Base-by-base conservation (phyloP, 1,140 invertebrate species). In the Drosophila funebris region DNA sequence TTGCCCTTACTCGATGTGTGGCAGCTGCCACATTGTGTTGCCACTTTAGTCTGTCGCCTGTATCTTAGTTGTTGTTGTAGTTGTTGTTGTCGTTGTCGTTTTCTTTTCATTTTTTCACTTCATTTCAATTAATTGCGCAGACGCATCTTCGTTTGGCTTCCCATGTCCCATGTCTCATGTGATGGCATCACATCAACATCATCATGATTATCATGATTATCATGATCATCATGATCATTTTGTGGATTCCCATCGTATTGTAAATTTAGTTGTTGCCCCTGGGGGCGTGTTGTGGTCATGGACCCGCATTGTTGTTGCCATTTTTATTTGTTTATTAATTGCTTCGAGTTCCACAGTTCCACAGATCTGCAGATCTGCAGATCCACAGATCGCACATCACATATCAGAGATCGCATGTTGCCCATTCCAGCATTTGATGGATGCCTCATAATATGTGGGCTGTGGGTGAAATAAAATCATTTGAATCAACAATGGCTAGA, bases 381-480 rank as follows among this genome's bases (percentile, higher is more conserved):
- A 62, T 82, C 80, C 80, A 60, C 63, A 72, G 64, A 53, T 31
- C 41, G 24, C 37, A 56, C 56, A 41, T 61, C 41, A 29, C 48
- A 53, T 33, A 33, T 41, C 29, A 16, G 7, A 18, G 53, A 62
- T 82, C 76, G 63, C 76, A 73, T 72, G 60, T 33, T 43, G 18
- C 29, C 64, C 64, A 41, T 62, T 48, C 29, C n/a, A 24, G 39
- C 29, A 24, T 36, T 84, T 80, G 81, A 85, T 81, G 77, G 58
- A 85, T 77, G 77, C 71, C n/a, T 73, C 76, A 43, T 58, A 64
- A 53, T 56, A 76, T 83, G 81, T 76, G 82, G 77, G 73, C 67
- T 84, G 81, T 84, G 82, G 81, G 81, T 81, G 82, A 84, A 87
- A 74, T 81, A 75, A 81, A 87, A 87, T 83, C 73, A 84, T 57